Percentiles rank a stretch among this genome's conserved stretches.
Conservation (phyloP, 2,113 vertebrate species). For the Panthera leo region DNA sequence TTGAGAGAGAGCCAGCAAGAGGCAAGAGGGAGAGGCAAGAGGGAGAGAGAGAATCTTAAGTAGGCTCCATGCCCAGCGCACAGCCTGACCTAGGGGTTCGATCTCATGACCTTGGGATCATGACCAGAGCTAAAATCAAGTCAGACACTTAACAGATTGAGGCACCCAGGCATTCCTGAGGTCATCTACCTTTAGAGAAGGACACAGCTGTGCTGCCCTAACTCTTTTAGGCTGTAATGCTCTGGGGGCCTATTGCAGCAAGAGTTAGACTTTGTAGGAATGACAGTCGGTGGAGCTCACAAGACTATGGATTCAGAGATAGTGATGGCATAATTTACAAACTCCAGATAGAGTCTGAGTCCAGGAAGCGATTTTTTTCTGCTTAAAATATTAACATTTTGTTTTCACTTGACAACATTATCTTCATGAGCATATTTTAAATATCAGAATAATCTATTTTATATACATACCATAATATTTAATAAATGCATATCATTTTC, state of each 20-base stretch:
- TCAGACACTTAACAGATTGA: no score
- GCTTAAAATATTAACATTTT: not conserved
- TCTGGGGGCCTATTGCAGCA: not conserved
- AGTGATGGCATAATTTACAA: not conserved
- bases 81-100: no score
- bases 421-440: not conserved
- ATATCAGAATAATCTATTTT: constrained; percentile 7
- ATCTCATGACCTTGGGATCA: no score
- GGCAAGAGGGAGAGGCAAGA: no score
- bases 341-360: not conserved
- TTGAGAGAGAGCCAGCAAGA: no score
- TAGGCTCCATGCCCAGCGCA: no score
- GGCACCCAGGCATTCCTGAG: no score
- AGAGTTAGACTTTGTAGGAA: not conserved
- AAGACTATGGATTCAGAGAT: not conserved
- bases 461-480: not conserved
- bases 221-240: not conserved
- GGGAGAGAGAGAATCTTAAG: no score
- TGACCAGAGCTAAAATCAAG: no score
- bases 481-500: not conserved
- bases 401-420: not conserved
- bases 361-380: not conserved
- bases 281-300: not conserved
- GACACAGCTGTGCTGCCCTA: not conserved
- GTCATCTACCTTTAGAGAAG: not conserved